Evolutionary conservation across 1,140 invertebrate species (phyloP).

Genomic region (Hormaphis cornu): DNA sequence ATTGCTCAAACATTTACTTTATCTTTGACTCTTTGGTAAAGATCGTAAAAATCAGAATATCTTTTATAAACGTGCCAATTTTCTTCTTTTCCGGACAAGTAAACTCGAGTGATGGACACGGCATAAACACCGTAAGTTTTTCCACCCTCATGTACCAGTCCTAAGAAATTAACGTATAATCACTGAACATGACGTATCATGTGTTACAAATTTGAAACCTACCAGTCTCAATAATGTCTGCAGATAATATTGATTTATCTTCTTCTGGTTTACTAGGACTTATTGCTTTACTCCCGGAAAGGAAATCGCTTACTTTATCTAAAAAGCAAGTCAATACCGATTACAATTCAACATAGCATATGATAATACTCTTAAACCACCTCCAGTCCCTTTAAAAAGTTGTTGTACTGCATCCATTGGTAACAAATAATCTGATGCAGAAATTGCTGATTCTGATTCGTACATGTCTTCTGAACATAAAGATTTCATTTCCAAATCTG

Average conservation of each 20-base stretch:
- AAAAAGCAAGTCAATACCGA: background rate
- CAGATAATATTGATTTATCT: conserved; percentile 46
- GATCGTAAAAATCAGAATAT: conserved; percentile 87
- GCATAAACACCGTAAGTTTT: conserved; percentile 85
- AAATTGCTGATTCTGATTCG: background rate
- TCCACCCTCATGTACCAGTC: conserved; percentile 64
- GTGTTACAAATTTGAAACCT: background rate
- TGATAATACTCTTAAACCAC: background rate
- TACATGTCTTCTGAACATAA: background rate
- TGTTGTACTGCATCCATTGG: conserved; percentile 29
- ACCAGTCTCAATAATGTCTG: conserved; percentile 63
- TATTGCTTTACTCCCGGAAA: background rate
- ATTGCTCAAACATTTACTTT: conserved; percentile 45
- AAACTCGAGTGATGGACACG: conserved; percentile 62
- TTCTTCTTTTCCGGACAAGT: conserved; percentile 53
- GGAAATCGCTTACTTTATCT: conserved; percentile 27
- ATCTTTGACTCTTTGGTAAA: conserved; percentile 67
- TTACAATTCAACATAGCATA: background rate
- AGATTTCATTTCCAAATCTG: conserved; percentile 27
- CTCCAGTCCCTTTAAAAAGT: conserved; percentile 25
- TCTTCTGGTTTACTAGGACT: conserved; percentile 13
- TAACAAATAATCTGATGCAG: background rate
- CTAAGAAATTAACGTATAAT: conserved; percentile 42
- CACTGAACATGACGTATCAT: background rate
- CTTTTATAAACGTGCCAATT: conserved; percentile 70